Base-by-base conservation (phyloP, 2,888 invertebrate genomes). In the Dasysyrphus albostriatus region DNA sequence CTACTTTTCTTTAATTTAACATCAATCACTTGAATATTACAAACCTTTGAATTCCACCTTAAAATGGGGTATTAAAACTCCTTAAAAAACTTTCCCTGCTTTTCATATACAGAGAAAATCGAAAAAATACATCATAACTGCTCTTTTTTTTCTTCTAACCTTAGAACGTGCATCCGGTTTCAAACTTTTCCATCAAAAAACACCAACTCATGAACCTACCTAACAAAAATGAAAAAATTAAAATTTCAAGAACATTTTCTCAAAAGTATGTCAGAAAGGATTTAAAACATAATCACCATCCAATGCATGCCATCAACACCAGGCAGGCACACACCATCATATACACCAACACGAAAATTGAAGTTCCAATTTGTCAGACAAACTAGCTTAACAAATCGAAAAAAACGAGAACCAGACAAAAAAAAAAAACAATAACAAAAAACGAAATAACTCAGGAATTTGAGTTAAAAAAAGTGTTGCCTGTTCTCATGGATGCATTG, bases 261-360 rank as follows among this genome's bases (percentile, higher is more conserved):
- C 14, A 42, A 77, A 84, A 81, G 72, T 76, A 77, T 81, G 79
- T 84, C 84, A 81, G 54, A 58, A 72, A 84, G 72, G 81, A 84
- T 84, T 84, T 73, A 76, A n/a, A 84, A 76, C 51, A 47, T 81
- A 72, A 59, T 73, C 49, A 61, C 65, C 78, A 67, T 83, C 59
- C 44, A 81, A 34, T 72, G 81, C 84, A 54, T 81, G 75, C 61
- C 84, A 49, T 16, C 56, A 59, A 12, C 56, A 72, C 29, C 39
- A 37, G 29, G n/a, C 72, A 58, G 47, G 12, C 67, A 49, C n/a
- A 19, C 37, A 19, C 51, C 51, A 39, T 34, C 24, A 29, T 9
- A 63, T 9, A 63, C 65, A 47, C 65, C 44, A 44, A 65, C 44
- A 51, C 61, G 24, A 61, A 12, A 56, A 54, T 63, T 70, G 49